These are phyloP conservation scores for Bombus pascuorum DNA, from an alignment of 1,140 invertebrate species.

Conservation along the genomic window DNA sequence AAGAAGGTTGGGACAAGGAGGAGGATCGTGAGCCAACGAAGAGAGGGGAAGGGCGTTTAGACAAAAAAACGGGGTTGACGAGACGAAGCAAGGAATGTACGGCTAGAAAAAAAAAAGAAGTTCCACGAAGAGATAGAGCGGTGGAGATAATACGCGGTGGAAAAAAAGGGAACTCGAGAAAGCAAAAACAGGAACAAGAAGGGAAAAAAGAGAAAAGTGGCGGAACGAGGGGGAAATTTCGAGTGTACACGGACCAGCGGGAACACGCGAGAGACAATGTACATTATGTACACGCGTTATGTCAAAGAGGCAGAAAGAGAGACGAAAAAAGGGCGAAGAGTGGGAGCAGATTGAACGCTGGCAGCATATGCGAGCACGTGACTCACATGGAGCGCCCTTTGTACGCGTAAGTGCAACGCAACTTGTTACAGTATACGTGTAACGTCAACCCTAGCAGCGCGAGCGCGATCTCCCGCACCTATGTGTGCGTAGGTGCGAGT, in stretches of 20 bases:
- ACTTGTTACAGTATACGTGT: slow-evolving; percentile 70
- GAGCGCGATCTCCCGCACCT: slow-evolving; percentile 1
- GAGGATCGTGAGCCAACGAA: neutral
- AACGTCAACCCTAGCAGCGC: slow-evolving; percentile 42
- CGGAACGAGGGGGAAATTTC: slow-evolving; percentile 8
- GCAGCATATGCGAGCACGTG: slow-evolving; percentile 74
- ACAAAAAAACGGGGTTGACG: neutral
- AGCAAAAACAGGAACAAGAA: neutral
- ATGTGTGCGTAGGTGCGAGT: slow-evolving; percentile 38
- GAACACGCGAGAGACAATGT: slow-evolving; percentile 16
- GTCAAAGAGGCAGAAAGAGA: slow-evolving; percentile 13
- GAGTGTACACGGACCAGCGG: neutral
- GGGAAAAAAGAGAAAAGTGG: neutral
- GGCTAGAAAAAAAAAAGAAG: neutral
- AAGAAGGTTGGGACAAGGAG: neutral
- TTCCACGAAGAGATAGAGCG: slow-evolving; percentile 1
- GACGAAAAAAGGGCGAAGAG: slow-evolving; percentile 7
- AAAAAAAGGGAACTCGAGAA: neutral
- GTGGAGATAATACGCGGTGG: neutral
- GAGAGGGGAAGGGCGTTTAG: neutral
- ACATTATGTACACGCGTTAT: slow-evolving; percentile 15
- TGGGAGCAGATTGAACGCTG: slow-evolving; percentile 46
- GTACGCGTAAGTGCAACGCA: slow-evolving; percentile 72
- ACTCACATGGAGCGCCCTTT: slow-evolving; percentile 77
- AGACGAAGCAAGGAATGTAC: slow-evolving; percentile 1